A percentile compares a stretch with the other conserved stretches of the same genome.
These are phyloP conservation scores for Platycercus adscitus DNA, from an alignment of 2,113 vertebrate species.

Conservation along the genomic window DNA sequence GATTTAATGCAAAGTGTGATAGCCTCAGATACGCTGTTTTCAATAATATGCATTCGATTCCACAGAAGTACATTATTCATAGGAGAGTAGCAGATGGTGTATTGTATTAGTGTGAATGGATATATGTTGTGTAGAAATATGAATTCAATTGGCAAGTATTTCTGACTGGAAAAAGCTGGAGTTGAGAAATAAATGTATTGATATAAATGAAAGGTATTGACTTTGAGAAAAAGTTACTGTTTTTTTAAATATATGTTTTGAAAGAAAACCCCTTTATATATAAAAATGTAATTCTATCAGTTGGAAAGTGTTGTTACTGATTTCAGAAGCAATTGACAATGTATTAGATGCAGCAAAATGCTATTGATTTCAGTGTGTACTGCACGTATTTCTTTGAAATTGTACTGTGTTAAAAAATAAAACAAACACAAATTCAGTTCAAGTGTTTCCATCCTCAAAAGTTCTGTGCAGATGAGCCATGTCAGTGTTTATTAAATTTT, in stretches of 20 bases:
- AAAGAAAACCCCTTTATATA: not conserved
- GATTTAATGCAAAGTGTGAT: slow-evolving; percentile 24
- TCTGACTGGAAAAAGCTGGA: not conserved
- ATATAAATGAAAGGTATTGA: not conserved
- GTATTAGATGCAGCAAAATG: not conserved
- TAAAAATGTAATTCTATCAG: not conserved
- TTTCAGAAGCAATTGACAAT: not conserved
- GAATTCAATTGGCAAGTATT: not conserved
- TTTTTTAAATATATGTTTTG: not conserved
- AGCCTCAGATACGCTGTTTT: slow-evolving; percentile 4
- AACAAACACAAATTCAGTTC: not conserved
- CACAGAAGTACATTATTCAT: not conserved
- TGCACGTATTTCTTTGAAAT: not conserved
- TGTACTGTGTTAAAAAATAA: not conserved
- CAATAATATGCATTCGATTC: not conserved
- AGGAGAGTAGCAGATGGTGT: not conserved
- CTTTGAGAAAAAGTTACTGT: not conserved
- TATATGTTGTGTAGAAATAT: not conserved
- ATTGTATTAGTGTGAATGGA: not conserved
- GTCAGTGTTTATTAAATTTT: not conserved
- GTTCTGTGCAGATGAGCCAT: not conserved
- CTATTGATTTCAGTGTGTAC: not conserved
- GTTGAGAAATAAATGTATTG: not conserved
- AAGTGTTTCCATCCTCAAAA: not conserved
- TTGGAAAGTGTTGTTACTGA: not conserved